Percentiles rank a stretch among this genome's conserved stretches.
These are phyloP conservation scores for Magallana gigas DNA, from an alignment of 1,140 invertebrate genomes.

Conservation along the genomic window DNA sequence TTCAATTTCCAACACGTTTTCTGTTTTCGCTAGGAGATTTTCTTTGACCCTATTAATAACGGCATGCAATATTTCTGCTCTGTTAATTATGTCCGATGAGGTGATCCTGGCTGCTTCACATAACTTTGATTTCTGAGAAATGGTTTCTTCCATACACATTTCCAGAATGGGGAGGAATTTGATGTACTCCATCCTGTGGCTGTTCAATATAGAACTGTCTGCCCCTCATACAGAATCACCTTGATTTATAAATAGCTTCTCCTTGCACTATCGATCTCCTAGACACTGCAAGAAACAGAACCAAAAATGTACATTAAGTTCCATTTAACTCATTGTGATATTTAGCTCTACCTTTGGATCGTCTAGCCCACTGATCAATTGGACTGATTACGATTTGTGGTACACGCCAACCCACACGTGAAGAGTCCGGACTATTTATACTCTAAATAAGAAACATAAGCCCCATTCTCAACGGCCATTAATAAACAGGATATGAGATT, in stretches of 20 bases:
- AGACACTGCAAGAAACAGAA: background rate
- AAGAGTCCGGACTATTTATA: no score
- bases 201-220: background rate
- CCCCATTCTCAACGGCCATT: no score
- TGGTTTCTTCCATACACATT: background rate
- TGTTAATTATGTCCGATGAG: background rate
- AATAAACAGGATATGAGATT: no score
- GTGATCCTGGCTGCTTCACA: background rate
- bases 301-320: background rate
- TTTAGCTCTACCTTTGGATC: no score
- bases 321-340: background rate
- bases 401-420: no score
- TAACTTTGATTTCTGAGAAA: constrained; percentile 5
- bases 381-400: no score
- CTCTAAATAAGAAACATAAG: no score
- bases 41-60: background rate
- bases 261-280: background rate
- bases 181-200: background rate
- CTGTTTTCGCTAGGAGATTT: background rate
- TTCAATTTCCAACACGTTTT: constrained; percentile 3
- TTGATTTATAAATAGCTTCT: background rate
- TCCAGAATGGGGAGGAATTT: constrained; percentile 6
- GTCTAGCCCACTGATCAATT: no score
- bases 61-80: background rate
- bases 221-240: background rate